phyloP scores from a whole-genome alignment of 2,888 invertebrate species.

The Lasioglossum malachurum region DNA sequence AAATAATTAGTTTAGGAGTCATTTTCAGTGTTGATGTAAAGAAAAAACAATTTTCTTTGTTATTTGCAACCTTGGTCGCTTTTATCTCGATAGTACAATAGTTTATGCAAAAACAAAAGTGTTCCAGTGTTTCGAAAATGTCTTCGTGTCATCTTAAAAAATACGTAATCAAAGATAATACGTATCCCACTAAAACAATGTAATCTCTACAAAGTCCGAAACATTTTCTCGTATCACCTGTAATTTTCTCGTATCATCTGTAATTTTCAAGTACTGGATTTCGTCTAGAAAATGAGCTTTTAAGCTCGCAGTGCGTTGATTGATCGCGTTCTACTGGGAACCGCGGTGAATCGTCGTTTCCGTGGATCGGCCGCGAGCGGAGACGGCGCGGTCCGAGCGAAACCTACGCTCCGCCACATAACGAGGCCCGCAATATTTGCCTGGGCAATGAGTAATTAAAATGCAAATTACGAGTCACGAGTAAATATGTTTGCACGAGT shows the following conservation, averaged over 20 bases:
- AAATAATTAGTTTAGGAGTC: no score
- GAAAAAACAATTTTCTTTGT: no score
- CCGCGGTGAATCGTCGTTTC: constrained; percentile 44
- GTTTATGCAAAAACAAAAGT: no score
- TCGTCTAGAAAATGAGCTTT: background rate
- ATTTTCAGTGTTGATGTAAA: no score
- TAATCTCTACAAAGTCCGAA: no score
- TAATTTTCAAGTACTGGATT: background rate
- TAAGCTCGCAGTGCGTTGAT: background rate
- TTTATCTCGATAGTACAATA: no score
- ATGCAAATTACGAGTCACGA: constrained; percentile 77
- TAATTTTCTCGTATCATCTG: background rate
- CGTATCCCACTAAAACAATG: no score
- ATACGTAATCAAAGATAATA: no score
- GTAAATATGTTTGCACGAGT: constrained; percentile 77
- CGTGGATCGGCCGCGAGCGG: constrained; percentile 33
- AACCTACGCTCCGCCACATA: constrained; percentile 63
- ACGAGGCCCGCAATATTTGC: constrained; percentile 78
- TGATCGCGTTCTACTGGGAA: background rate
- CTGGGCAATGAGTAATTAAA: constrained; percentile 81
- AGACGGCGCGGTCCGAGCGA: constrained; percentile 50
- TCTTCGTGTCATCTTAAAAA: no score
- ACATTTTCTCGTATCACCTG: background rate
- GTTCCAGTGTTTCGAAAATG: no score
- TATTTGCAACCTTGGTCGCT: no score